These are phyloP conservation scores for Drosophila lacteicornis DNA, from an alignment of 1,140 invertebrate genomes.

Conservation along the genomic window DNA sequence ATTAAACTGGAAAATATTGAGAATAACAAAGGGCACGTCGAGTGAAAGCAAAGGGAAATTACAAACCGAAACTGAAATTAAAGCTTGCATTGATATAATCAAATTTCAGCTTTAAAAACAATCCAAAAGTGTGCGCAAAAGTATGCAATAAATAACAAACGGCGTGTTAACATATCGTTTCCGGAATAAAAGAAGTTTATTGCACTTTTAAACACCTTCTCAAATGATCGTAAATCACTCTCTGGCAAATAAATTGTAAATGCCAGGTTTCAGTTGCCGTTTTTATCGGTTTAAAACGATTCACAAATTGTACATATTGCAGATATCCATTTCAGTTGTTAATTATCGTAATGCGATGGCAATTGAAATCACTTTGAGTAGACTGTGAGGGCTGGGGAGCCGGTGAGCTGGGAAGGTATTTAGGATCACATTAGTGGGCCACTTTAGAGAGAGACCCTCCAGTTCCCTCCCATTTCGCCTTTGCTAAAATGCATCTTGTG, in stretches of 20 bases:
- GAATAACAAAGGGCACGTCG: conserved; percentile 9
- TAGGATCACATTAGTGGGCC: conserved; percentile 32
- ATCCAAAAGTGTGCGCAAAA: no score
- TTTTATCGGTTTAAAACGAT: conserved; percentile 11
- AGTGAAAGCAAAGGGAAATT: conserved; percentile 11
- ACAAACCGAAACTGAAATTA: not conserved
- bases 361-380: conserved; percentile 26
- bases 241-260: conserved; percentile 8
- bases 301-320: not conserved
- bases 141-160: not conserved
- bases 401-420: conserved; percentile 1
- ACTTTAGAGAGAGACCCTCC: conserved; percentile 6
- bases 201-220: conserved; percentile 12
- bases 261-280: not conserved
- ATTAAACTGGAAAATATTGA: conserved; percentile 36
- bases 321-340: conserved; percentile 7
- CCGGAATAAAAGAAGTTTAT: conserved; percentile 4
- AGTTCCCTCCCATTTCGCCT: not conserved
- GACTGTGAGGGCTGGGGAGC: no score
- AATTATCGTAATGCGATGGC: conserved; percentile 3
- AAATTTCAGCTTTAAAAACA: not conserved
- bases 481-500: conserved; percentile 54
- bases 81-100: not conserved
- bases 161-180: not conserved
- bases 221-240: not conserved